Evolutionary conservation across 1,140 invertebrate species (phyloP).

Genomic region (Sinella curviseta): DNA sequence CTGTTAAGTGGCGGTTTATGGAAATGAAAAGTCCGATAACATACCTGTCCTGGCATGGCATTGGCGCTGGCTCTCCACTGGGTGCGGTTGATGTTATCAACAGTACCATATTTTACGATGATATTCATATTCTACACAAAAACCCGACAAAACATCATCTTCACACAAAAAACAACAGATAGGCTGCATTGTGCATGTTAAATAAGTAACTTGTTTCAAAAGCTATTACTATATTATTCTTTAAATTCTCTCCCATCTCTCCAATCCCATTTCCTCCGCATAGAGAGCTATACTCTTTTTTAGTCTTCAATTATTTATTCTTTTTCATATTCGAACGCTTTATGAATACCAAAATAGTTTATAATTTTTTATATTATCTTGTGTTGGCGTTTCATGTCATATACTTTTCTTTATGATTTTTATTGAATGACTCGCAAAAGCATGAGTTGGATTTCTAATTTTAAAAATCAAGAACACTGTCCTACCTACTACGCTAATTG

Average conservation of each 20-base stretch:
- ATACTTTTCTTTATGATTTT: too few relatives aligned
- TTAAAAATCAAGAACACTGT: too few relatives aligned
- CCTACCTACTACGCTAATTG: too few relatives aligned
- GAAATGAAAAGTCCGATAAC: background rate
- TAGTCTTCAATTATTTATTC: background rate
- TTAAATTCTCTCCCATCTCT: background rate
- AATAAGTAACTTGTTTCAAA: background rate
- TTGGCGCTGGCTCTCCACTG: constrained; percentile 18
- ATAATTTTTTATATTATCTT: too few relatives aligned
- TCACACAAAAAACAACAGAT: background rate
- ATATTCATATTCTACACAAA: constrained; percentile 21
- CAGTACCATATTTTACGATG: constrained; percentile 10
- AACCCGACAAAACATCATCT: background rate
- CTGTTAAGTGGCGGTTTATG: background rate
- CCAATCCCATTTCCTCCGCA: background rate
- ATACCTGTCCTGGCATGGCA: constrained; percentile 9
- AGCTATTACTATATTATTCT: background rate
- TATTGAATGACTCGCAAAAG: too few relatives aligned
- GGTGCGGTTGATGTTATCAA: constrained; percentile 16
- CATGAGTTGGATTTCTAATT: too few relatives aligned
- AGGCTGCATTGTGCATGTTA: too few relatives aligned
- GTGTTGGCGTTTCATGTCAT: too few relatives aligned
- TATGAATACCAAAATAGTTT: background rate
- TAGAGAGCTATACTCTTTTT: background rate
- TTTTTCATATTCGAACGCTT: background rate